These are phyloP conservation scores for Hyles euphorbiae DNA, from an alignment of 1,140 invertebrate genomes.

Conservation along the genomic window DNA sequence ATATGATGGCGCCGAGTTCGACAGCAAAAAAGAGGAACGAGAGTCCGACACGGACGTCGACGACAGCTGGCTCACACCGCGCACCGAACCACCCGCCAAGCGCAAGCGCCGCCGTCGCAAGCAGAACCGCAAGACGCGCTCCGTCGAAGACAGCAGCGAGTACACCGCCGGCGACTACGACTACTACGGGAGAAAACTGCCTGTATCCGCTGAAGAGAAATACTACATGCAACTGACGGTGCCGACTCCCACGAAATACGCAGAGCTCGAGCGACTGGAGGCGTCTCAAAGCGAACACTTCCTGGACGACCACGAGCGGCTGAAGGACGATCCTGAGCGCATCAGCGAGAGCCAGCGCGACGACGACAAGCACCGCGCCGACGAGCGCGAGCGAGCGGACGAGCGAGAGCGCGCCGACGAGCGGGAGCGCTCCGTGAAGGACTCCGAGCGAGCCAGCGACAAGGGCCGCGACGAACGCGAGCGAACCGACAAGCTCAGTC, in stretches of 20 bases:
- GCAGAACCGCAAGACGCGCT: constrained; percentile 36
- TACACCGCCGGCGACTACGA: constrained; percentile 54
- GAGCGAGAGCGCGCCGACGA: constrained; percentile 19
- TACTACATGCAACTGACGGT: constrained; percentile 39
- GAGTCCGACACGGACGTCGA: constrained; percentile 40
- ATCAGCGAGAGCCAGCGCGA: constrained; percentile 15
- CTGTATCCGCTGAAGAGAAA: constrained; percentile 50
- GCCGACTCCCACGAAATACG: constrained; percentile 42
- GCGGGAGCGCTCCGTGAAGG: constrained; percentile 17
- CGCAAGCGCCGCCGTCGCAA: constrained; percentile 52
- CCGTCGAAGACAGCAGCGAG: constrained; percentile 21
- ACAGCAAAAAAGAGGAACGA: constrained; percentile 4
- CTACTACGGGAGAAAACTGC: constrained; percentile 52
- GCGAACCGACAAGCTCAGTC: constrained; percentile 47
- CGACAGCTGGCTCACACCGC: constrained; percentile 27
- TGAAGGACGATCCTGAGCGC: constrained; percentile 28
- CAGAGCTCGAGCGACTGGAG: constrained; percentile 43
- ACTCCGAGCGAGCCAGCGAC: constrained; percentile 36
- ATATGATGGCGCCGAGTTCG: too few species aligned
- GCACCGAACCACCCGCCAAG: constrained; percentile 37
- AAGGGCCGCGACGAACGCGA: constrained; percentile 42
- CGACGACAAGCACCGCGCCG: constrained; percentile 11
- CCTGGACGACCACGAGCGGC: constrained; percentile 49
- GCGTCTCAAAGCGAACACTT: constrained; percentile 35
- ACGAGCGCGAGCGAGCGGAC: constrained; percentile 16